Conservation (phyloP, 2,888 invertebrate species). For the Romanomermis culicivorax region DNA sequence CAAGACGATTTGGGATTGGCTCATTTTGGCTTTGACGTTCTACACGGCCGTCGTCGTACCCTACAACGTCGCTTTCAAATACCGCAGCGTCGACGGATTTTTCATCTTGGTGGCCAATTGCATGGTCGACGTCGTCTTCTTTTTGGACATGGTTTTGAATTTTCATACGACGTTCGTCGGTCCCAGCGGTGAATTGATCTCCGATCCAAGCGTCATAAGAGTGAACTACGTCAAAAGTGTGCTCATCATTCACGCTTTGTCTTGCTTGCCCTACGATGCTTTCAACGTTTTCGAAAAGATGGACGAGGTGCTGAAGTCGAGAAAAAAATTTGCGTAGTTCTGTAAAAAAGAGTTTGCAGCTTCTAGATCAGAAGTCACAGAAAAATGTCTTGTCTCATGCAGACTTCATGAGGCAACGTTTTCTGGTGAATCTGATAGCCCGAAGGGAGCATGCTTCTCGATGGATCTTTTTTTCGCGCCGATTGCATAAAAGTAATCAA, state of each 20-base stretch:
- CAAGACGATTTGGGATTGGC: slow-evolving; percentile 95
- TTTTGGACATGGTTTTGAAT: slow-evolving; percentile 98
- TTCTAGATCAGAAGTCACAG: no score
- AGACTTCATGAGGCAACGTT: no score
- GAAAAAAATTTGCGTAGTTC: no score
- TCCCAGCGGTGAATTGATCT: slow-evolving; percentile 59
- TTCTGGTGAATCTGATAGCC: no score
- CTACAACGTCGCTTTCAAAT: slow-evolving; percentile 96
- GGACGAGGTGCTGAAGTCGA: slow-evolving; percentile 46
- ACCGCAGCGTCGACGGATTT: slow-evolving; percentile 95
- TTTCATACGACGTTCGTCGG: slow-evolving; percentile 99
- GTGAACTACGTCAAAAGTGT: slow-evolving; percentile 98
- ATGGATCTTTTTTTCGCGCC: no score
- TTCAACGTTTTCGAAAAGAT: slow-evolving; percentile 99
- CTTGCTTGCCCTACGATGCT: slow-evolving; percentile 97
- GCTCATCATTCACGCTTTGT: slow-evolving; percentile 96
- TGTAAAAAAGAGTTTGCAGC: no score
- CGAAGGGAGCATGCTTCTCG: no score
- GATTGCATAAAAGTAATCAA: no score
- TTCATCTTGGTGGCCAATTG: slow-evolving; percentile 40
- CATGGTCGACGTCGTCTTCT: slow-evolving; percentile 98
- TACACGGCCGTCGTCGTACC: slow-evolving; percentile 97
- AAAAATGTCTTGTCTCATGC: no score
- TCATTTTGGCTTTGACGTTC: slow-evolving; percentile 95
- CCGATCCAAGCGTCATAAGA: slow-evolving; percentile 89